phyloP scores from a whole-genome alignment of 2,888 invertebrate genomes.

The Lymantria monacha region DNA sequence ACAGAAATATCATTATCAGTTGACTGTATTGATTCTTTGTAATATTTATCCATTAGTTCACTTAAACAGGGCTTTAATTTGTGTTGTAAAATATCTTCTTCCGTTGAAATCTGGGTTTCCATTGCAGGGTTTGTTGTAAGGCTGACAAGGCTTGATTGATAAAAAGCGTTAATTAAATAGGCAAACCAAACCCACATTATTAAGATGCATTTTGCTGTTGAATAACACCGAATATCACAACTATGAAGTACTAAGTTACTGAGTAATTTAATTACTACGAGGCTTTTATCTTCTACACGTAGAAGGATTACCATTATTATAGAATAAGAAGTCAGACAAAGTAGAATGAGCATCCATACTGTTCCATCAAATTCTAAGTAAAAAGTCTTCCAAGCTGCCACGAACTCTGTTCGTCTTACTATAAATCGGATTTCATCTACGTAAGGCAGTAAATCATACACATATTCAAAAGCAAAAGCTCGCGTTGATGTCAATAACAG shows the following conservation, averaged over 20 bases:
- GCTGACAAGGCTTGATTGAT: constrained; percentile 38
- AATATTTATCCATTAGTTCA: constrained; percentile 20
- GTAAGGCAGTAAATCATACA: constrained; percentile 41
- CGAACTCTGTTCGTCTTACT: constrained; percentile 40
- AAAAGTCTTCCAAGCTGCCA: constrained; percentile 40
- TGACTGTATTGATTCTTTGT: constrained; percentile 17
- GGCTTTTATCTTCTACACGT: constrained; percentile 13
- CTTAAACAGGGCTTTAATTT: constrained; percentile 18
- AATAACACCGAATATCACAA: constrained; percentile 4
- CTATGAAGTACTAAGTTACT: constrained; percentile 10
- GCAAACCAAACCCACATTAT: constrained; percentile 54
- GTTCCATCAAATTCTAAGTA: constrained; percentile 32
- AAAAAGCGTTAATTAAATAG: constrained; percentile 32
- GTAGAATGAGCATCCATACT: constrained; percentile 25
- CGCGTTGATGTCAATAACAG: constrained; percentile 31
- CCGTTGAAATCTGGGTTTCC: constrained; percentile 25
- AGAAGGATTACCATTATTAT: constrained; percentile 15
- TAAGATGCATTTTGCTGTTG: constrained; percentile 19
- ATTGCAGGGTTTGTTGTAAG: constrained; percentile 27
- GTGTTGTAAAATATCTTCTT: constrained; percentile 12
- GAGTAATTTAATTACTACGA: constrained; percentile 16
- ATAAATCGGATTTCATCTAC: constrained; percentile 44
- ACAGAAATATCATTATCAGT: not conserved
- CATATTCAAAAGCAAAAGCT: constrained; percentile 36
- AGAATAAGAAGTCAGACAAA: constrained; percentile 15